A percentile compares a stretch with the other conserved stretches of the same genome.
Conservation (phyloP, 2,113 vertebrate species). For the Myrmophylax atrothorax region DNA sequence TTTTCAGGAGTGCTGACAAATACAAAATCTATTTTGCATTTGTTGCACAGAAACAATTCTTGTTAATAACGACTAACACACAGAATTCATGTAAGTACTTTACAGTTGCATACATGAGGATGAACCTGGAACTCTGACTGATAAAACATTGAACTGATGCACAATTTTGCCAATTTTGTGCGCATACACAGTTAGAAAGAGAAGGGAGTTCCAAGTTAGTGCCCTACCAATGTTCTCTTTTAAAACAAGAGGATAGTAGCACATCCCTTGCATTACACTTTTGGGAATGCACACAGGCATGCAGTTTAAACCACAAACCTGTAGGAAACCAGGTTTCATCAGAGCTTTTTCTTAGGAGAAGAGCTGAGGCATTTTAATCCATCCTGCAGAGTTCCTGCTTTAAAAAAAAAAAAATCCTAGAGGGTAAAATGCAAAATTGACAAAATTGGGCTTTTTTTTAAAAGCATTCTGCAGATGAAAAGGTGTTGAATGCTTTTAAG, state of each 20-base stretch:
- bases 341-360: background rate
- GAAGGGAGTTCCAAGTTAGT: background rate
- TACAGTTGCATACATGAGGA: background rate
- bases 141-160: background rate
- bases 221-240: background rate
- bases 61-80: background rate
- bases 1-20: background rate
- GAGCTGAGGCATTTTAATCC: fast-evolving
- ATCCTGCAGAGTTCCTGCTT: background rate
- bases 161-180: background rate
- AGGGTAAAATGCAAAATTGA: background rate
- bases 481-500: background rate
- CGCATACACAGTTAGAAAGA: background rate
- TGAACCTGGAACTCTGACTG: background rate
- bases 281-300: background rate
- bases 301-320: background rate
- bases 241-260: background rate
- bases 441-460: background rate
- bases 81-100: background rate
- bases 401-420: background rate
- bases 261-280: background rate
- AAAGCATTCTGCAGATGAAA: background rate
- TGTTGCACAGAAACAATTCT: background rate
- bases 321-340: background rate
- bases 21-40: background rate